phyloP scores from a whole-genome alignment of 2,888 invertebrate genomes.

The Julus scanicus region DNA sequence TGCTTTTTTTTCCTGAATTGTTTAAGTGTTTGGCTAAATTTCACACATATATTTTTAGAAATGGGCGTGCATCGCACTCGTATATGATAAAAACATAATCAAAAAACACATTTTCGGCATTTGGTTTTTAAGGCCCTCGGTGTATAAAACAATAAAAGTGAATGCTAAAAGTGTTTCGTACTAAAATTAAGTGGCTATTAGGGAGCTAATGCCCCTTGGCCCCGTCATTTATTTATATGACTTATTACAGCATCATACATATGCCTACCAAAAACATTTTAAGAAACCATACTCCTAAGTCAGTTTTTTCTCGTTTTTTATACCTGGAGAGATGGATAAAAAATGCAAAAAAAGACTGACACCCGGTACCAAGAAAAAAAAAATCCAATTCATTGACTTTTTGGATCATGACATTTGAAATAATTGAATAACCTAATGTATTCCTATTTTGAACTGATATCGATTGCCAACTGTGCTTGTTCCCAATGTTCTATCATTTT shows the following conservation, averaged over 20 bases:
- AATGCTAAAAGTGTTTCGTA: slow-evolving; percentile 35
- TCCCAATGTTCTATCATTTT: slow-evolving; percentile 25
- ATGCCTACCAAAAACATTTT: background rate
- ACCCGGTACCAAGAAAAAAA: background rate
- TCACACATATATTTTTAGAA: no score
- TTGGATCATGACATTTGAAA: slow-evolving; percentile 15
- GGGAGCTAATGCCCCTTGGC: background rate
- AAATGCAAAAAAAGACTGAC: background rate
- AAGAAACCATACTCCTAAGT: background rate
- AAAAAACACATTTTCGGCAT: slow-evolving; percentile 14
- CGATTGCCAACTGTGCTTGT: slow-evolving; percentile 17
- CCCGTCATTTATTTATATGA: slow-evolving; percentile 20
- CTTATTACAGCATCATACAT: background rate
- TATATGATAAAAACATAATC: background rate
- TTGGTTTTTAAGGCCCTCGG: background rate
- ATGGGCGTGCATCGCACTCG: background rate
- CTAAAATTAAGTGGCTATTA: slow-evolving; percentile 42
- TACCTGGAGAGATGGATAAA: background rate
- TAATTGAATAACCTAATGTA: slow-evolving; percentile 10
- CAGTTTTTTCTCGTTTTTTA: background rate
- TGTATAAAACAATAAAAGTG: slow-evolving; percentile 28
- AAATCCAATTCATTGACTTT: background rate
- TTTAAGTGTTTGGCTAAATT: no score
- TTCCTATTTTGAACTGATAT: slow-evolving; percentile 33
- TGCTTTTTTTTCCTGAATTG: no score